Conservation (phyloP, 2,113 vertebrate genomes). For the Vulpes ferrilata region DNA sequence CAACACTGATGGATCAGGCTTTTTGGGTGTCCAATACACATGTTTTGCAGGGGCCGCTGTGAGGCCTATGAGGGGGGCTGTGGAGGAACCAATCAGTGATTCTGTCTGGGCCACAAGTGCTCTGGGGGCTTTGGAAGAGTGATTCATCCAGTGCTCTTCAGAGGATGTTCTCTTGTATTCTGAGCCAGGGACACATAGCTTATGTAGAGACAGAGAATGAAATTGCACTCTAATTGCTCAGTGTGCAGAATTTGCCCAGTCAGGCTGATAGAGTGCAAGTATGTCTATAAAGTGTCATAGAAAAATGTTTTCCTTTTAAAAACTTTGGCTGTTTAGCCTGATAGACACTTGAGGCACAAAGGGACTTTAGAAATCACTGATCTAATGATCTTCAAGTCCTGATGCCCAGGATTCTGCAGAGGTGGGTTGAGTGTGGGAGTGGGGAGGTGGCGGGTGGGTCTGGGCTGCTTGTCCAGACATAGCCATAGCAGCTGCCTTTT, state of each 20-base stretch:
- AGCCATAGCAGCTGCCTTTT: conserved; percentile 31
- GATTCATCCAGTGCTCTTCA: conserved; percentile 63
- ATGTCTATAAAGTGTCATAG: conserved; percentile 63
- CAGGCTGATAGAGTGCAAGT: conserved; percentile 18
- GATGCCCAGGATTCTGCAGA: background rate
- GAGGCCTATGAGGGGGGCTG: background rate
- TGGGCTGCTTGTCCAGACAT: background rate
- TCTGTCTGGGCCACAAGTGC: background rate
- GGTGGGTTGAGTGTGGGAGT: background rate
- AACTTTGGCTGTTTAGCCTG: conserved; percentile 16
- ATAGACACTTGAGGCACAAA: conserved; percentile 10
- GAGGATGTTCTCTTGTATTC: conserved; percentile 61
- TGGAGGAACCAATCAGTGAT: conserved; percentile 5
- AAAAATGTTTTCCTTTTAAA: conserved; percentile 58
- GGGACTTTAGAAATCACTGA: conserved; percentile 1
- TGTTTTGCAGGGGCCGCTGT: background rate
- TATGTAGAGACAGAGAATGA: conserved; percentile 57
- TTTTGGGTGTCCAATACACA: background rate
- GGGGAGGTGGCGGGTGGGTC: background rate
- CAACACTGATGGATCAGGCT: background rate
- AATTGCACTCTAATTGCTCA: conserved; percentile 67
- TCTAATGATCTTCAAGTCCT: background rate
- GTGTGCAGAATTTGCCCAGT: background rate
- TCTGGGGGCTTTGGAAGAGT: conserved; percentile 14
- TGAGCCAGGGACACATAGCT: conserved; percentile 20